Base-by-base conservation (phyloP, 2,113 vertebrate species). In the Megaceryle maxima region DNA sequence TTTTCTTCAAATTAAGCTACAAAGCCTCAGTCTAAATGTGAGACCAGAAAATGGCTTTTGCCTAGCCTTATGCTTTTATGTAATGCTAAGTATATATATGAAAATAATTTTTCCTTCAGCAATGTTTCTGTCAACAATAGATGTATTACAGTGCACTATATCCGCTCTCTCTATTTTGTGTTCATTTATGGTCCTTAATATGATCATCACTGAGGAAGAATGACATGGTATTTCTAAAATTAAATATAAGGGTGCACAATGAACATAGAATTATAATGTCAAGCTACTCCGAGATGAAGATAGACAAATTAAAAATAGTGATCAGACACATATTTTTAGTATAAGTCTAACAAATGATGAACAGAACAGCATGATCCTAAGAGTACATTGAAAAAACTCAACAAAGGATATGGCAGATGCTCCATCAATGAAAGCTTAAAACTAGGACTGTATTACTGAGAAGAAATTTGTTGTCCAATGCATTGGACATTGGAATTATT, bases 331-430 rank as follows among this genome's bases (percentile, higher is more conserved):
- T 50, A 39, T 57, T 70, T 53, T 91, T 20, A 78, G 19, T n/a
- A 31, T 46, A 22, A 90, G 16, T 51, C n/a, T 69, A 53, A n/a
- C 13, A 70, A 92, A 83, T 62, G 44, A 25, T 5, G 21, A 86
- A 13, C 4, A 0, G 0, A 67, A 72, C 10, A 81, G 12, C 21
- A 48, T 1, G 1, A 41, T 66, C 16, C 21, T 89, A 72, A 84
- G 46, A 81, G 80, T 88, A 79, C 22, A 3, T 3, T 39, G 43
- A 26, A 95, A 59, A 8, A 57, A 25, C 18, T 74, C 43, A 44
- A 6, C 9, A 82, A 87, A 67, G 8, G 48, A 5, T 78, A 43
- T 15, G 6, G 20, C 24, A 80, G 26, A n/a, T 81, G n/a, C 6
- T 50, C 16, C 11, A 53, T 66, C 29, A 77, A 37, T n/a, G 12